A percentile compares a stretch with the other conserved stretches of the same genome.
phyloP scores from a whole-genome alignment of 2,797 vertebrate genomes.

The Chelmon rostratus region DNA sequence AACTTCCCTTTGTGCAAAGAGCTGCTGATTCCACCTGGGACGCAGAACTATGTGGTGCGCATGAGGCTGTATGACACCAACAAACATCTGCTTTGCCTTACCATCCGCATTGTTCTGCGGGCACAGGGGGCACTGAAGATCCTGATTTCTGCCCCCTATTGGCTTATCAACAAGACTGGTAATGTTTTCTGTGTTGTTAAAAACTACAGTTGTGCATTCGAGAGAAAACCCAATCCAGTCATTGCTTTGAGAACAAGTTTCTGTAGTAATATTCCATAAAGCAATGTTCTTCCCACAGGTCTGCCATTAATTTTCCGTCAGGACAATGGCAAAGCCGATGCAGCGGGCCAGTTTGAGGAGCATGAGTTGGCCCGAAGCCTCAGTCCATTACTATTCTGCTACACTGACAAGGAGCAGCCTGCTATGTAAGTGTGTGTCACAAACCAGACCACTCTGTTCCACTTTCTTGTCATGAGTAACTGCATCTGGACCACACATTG shows the following conservation, averaged over 20 bases:
- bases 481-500: background rate
- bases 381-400: slow-evolving; percentile 96
- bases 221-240: background rate
- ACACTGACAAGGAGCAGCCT: slow-evolving; percentile 97
- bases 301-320: slow-evolving; percentile 97
- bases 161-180: slow-evolving; percentile 99
- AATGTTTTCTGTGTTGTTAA: background rate
- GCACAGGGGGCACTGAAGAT: slow-evolving; percentile 96
- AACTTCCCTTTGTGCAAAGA: slow-evolving; percentile 95
- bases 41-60: slow-evolving; percentile 96
- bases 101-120: slow-evolving; percentile 93
- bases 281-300: slow-evolving; percentile 80
- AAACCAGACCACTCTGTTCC: background rate
- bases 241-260: background rate
- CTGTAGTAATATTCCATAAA: background rate
- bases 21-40: slow-evolving; percentile 95
- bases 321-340: slow-evolving; percentile 94
- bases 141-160: slow-evolving; percentile 94
- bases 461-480: background rate
- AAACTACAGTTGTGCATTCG: background rate
- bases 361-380: slow-evolving; percentile 97
- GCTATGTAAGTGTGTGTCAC: slow-evolving; percentile 88
- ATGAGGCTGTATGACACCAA: slow-evolving; percentile 95
- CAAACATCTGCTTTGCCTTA: slow-evolving; percentile 92
- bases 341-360: slow-evolving; percentile 97